Conservation (phyloP, 2,113 vertebrate species). For the Chaetura pelagica region DNA sequence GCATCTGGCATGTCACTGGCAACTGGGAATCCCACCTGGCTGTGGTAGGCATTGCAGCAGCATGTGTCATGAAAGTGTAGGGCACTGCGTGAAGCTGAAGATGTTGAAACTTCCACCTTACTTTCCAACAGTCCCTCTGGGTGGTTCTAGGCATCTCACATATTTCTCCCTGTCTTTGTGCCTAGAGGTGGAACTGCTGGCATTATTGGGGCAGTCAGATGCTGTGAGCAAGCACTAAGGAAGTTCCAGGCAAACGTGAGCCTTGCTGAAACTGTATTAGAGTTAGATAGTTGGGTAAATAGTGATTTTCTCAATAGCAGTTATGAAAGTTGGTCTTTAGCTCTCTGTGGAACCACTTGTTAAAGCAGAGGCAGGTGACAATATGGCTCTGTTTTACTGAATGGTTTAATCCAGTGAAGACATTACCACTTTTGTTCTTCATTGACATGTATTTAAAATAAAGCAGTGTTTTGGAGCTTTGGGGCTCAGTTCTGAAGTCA, state of each 20-base stretch:
- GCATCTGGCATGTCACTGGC: neutral
- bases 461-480: neutral
- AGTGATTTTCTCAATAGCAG: neutral
- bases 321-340: neutral
- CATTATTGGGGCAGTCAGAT: neutral
- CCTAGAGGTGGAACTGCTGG: neutral
- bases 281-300: neutral
- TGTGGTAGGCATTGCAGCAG: neutral
- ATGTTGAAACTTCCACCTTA: neutral
- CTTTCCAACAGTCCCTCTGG: neutral
- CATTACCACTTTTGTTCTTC: neutral
- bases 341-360: neutral
- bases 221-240: neutral
- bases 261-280: neutral
- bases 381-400: neutral
- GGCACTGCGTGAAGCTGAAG: neutral
- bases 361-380: neutral
- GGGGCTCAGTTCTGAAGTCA: neutral
- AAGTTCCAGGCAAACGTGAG: neutral
- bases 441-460: neutral
- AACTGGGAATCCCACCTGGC: neutral
- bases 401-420: neutral
- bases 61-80: rapidly evolving
- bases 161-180: neutral
- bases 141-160: rapidly evolving